phyloP scores from a whole-genome alignment of 2,888 invertebrate species.

The Phlogophora meticulosa region DNA sequence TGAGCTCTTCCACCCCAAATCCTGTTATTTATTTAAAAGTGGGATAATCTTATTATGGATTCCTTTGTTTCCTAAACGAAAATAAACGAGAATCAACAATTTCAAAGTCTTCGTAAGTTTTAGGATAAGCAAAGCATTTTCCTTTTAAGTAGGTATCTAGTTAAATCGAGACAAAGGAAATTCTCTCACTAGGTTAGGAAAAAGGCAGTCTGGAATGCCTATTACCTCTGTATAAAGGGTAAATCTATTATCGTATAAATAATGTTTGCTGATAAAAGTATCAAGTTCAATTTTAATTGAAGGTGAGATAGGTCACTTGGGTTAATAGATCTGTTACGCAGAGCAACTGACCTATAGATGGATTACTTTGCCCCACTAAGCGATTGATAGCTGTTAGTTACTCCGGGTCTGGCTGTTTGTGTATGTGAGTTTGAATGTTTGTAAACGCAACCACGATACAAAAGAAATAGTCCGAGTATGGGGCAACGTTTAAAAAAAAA shows the following conservation, averaged over 20 bases:
- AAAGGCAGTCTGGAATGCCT: slow-evolving; percentile 12
- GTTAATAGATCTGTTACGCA: background rate
- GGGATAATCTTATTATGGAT: slow-evolving; percentile 25
- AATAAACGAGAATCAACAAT: slow-evolving; percentile 41
- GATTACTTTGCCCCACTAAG: too few species aligned
- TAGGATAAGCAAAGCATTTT: slow-evolving; percentile 39
- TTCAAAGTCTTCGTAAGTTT: slow-evolving; percentile 46
- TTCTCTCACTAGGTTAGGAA: slow-evolving; percentile 25
- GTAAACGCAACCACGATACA: too few species aligned
- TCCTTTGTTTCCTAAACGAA: slow-evolving; percentile 38
- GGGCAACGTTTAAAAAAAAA: too few species aligned
- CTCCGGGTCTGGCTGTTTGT: too few species aligned
- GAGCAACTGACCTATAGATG: too few species aligned
- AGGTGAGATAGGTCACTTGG: slow-evolving; percentile 3
- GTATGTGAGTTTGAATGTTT: too few species aligned
- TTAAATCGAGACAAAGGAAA: slow-evolving; percentile 39
- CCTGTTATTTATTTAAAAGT: slow-evolving; percentile 23
- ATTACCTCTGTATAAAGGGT: slow-evolving; percentile 7
- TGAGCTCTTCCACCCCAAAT: background rate
- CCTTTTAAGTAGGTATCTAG: slow-evolving; percentile 20
- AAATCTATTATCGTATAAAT: slow-evolving; percentile 5
- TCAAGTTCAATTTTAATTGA: background rate
- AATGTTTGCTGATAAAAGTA: slow-evolving; percentile 15
- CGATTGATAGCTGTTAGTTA: too few species aligned
- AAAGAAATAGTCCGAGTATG: too few species aligned